Conservation (phyloP, 2,888 invertebrate genomes). For the Lithophane leautieri region DNA sequence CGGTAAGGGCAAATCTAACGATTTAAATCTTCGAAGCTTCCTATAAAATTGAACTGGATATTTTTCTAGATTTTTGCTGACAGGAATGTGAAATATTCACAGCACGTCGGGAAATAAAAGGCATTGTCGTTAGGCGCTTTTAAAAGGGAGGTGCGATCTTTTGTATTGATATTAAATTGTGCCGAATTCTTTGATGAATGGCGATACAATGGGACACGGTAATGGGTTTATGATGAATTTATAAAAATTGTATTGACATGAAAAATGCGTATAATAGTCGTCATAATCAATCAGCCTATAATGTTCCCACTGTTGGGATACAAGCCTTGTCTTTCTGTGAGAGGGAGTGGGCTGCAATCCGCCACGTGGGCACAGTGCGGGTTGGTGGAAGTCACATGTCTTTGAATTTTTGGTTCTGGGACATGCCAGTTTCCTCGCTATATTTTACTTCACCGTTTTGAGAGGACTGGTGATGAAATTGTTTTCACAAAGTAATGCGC, state of each 20-base stretch:
- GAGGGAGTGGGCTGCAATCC: no score
- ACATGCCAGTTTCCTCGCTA: no score
- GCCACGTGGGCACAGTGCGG: no score
- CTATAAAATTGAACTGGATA: conserved; percentile 55
- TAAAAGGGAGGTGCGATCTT: conserved; percentile 15
- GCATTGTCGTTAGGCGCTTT: conserved; percentile 32
- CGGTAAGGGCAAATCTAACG: background rate
- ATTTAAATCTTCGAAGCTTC: conserved; percentile 17
- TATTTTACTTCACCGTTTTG: no score
- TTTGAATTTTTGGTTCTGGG: no score
- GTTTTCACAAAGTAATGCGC: no score
- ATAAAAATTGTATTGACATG: conserved; percentile 4
- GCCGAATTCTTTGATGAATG: conserved; percentile 39
- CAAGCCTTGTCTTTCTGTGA: no score
- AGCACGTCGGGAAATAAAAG: conserved; percentile 31
- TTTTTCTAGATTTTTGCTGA: conserved; percentile 57
- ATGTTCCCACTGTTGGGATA: no score
- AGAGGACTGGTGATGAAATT: no score
- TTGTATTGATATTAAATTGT: conserved; percentile 44
- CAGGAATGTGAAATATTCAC: conserved; percentile 47
- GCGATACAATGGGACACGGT: conserved; percentile 15
- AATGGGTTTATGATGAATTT: conserved; percentile 15
- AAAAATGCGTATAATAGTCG: background rate
- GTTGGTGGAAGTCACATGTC: no score
- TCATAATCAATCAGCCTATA: no score